These are phyloP conservation scores for Smithornis capensis DNA, from an alignment of 2,113 vertebrate species.

Conservation along the genomic window DNA sequence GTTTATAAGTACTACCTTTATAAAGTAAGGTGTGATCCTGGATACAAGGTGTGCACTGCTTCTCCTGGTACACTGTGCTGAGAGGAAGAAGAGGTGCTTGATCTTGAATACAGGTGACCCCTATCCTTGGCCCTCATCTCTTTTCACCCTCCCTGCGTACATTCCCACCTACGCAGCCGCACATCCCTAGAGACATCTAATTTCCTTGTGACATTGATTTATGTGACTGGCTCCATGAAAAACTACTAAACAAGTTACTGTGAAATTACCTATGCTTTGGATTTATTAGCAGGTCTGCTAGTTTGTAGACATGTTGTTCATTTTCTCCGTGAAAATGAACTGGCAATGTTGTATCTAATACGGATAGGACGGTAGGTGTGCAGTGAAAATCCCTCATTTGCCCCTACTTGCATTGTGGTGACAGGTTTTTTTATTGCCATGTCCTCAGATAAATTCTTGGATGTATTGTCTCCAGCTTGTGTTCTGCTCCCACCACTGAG, in stretches of 20 bases:
- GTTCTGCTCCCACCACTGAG: neutral
- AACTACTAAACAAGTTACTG: neutral
- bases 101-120: neutral
- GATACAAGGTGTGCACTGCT: neutral
- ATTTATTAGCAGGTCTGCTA: neutral
- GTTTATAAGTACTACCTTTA: neutral
- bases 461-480: neutral
- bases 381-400: fast-evolving
- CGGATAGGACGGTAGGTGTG: fast-evolving
- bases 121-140: neutral
- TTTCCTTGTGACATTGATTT: neutral
- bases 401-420: neutral
- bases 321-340: neutral
- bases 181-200: neutral
- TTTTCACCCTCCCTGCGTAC: neutral
- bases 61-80: neutral
- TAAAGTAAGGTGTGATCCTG: neutral
- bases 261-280: neutral
- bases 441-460: neutral
- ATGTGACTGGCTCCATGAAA: neutral
- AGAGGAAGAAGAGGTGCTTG: neutral
- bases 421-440: neutral
- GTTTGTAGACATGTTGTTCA: neutral
- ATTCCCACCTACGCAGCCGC: neutral
- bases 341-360: neutral